These are phyloP conservation scores for Drosophila robusta DNA, from an alignment of 2,888 invertebrate genomes.

Conservation along the genomic window DNA sequence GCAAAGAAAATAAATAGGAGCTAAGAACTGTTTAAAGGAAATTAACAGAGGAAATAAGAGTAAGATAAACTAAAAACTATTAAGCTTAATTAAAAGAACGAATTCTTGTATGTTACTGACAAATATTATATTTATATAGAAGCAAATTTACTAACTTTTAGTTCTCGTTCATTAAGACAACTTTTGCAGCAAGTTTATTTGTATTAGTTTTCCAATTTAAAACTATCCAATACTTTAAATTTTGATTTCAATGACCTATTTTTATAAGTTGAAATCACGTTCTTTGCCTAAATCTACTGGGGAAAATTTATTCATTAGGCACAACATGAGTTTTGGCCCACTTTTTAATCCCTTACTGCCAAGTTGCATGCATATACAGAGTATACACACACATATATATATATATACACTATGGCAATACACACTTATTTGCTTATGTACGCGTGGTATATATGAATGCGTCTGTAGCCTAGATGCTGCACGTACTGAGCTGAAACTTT, in stretches of 20 bases:
- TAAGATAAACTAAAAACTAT: too few species aligned
- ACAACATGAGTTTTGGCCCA: constrained; percentile 48
- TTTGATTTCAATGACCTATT: background rate
- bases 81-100: too few species aligned
- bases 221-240: constrained; percentile 1
- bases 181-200: background rate
- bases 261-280: constrained; percentile 15
- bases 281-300: constrained; percentile 14
- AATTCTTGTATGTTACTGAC: too few species aligned
- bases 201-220: background rate
- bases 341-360: constrained; percentile 29
- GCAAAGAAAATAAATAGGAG: background rate
- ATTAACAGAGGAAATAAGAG: too few species aligned
- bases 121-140: too few species aligned
- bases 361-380: constrained; percentile 9
- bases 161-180: background rate
- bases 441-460: background rate
- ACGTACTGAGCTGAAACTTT: constrained; percentile 51
- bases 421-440: constrained; percentile 1
- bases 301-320: constrained; percentile 42
- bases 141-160: background rate
- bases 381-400: background rate
- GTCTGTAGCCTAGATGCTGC: constrained; percentile 20
- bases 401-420: background rate
- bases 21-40: too few species aligned